A percentile compares a stretch with the other conserved stretches of the same genome.
These are phyloP conservation scores for Hylaeus volcanicus DNA, from an alignment of 1,140 invertebrate species.

Conservation along the genomic window DNA sequence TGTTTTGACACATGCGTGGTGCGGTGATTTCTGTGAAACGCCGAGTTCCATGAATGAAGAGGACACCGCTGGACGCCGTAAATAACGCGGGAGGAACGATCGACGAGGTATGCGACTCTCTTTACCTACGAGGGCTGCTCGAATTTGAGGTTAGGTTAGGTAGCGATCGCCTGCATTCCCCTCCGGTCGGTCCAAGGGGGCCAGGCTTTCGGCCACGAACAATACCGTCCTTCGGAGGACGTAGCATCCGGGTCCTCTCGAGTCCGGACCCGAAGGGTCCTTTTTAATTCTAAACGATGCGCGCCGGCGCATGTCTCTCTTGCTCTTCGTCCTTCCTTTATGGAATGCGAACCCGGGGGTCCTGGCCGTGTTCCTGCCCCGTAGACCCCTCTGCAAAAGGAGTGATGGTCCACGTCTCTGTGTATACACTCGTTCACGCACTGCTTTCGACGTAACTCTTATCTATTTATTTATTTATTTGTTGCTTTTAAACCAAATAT, in stretches of 20 bases:
- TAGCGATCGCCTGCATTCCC: not conserved
- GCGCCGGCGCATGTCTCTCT: slow-evolving; percentile 41
- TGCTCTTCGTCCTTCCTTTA: slow-evolving; percentile 26
- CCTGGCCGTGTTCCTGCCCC: slow-evolving; percentile 40
- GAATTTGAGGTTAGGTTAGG: slow-evolving; percentile 55
- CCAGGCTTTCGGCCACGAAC: slow-evolving; percentile 23
- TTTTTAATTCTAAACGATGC: slow-evolving; percentile 49
- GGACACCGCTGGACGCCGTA: not conserved
- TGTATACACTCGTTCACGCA: too few relatives aligned
- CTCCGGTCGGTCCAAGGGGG: not conserved
- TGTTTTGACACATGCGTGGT: slow-evolving; percentile 49
- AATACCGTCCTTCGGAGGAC: slow-evolving; percentile 33
- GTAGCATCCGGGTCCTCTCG: slow-evolving; percentile 29
- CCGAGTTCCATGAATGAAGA: slow-evolving; percentile 50
- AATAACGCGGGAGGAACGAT: slow-evolving; percentile 32
- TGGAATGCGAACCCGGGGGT: slow-evolving; percentile 61
- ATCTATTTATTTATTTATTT: too few relatives aligned
- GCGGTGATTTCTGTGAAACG: slow-evolving; percentile 19
- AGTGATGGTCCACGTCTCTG: slow-evolving; percentile 6
- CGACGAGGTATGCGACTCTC: slow-evolving; percentile 51
- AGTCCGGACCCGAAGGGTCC: slow-evolving; percentile 20
- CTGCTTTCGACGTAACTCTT: too few relatives aligned
- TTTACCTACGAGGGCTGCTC: slow-evolving; percentile 28
- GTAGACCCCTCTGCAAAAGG: slow-evolving; percentile 50
- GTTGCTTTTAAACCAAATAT: too few relatives aligned